Evolutionary conservation across 2,113 vertebrate species (phyloP).

Genomic region (Madoqua kirkii): DNA sequence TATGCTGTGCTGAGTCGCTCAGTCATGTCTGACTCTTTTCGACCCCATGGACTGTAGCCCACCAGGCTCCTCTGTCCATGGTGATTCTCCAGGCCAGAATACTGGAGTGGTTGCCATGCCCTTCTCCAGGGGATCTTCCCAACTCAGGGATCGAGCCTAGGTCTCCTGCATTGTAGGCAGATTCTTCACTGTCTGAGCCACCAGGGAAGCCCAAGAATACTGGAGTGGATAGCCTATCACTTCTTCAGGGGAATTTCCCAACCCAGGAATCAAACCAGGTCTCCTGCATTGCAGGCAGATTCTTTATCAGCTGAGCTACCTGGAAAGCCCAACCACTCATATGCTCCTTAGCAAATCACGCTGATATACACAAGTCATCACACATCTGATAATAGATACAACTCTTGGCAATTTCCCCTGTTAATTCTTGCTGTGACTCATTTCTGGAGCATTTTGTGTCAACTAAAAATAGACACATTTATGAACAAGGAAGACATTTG

Average conservation of each 20-base stretch:
- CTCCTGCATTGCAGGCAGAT: not conserved
- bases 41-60: not conserved
- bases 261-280: not conserved
- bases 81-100: not conserved
- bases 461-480: slow-evolving; percentile 34
- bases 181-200: not conserved
- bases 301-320: not conserved
- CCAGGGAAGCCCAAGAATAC: not conserved
- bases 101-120: not conserved
- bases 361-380: not conserved
- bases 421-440: slow-evolving; percentile 35
- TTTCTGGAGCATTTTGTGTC: slow-evolving; percentile 23
- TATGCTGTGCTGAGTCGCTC: not conserved
- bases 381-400: not conserved
- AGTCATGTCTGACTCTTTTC: not conserved
- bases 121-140: not conserved
- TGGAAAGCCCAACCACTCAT: not conserved
- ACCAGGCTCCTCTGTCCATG: not conserved
- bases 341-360: not conserved
- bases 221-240: not conserved
- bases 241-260: not conserved
- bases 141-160: not conserved
- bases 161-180: not conserved
- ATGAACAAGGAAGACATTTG: slow-evolving; percentile 44
- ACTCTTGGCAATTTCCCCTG: not conserved